Evolutionary conservation across 2,113 vertebrate genomes (phyloP).

Genomic region (Dicrurus megarhynchus): DNA sequence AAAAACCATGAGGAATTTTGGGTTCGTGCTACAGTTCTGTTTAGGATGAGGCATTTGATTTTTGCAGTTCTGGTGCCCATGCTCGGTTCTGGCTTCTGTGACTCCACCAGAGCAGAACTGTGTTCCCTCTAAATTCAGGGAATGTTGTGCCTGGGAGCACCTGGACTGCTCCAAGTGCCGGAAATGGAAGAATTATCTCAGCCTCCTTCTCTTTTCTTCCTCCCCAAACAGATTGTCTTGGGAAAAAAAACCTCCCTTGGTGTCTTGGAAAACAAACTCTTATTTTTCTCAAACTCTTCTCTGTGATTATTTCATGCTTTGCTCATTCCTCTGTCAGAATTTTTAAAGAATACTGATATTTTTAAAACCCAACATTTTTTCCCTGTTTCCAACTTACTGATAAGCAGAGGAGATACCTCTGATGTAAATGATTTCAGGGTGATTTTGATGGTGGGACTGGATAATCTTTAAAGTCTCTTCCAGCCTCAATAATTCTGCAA

Average conservation of each 20-base stretch:
- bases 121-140: neutral
- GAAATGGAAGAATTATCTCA: neutral
- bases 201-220: neutral
- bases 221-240: neutral
- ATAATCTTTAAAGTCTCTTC: neutral
- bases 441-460: neutral
- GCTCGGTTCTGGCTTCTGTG: neutral
- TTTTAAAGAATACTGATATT: neutral
- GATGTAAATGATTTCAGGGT: neutral
- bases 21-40: neutral
- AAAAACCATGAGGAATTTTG: neutral
- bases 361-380: accelerated
- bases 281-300: neutral
- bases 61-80: neutral
- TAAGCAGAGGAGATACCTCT: neutral
- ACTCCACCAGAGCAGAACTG: neutral
- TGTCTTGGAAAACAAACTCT: neutral
- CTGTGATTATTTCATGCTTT: neutral
- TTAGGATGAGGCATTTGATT: neutral
- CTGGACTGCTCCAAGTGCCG: neutral
- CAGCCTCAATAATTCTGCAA: neutral
- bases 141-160: neutral
- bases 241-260: neutral
- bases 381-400: neutral
- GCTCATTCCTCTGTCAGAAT: neutral